A percentile compares a stretch with the other conserved stretches of the same genome.
These are phyloP conservation scores for Gerris buenoi DNA, from an alignment of 1,140 invertebrate species.

Conservation along the genomic window DNA sequence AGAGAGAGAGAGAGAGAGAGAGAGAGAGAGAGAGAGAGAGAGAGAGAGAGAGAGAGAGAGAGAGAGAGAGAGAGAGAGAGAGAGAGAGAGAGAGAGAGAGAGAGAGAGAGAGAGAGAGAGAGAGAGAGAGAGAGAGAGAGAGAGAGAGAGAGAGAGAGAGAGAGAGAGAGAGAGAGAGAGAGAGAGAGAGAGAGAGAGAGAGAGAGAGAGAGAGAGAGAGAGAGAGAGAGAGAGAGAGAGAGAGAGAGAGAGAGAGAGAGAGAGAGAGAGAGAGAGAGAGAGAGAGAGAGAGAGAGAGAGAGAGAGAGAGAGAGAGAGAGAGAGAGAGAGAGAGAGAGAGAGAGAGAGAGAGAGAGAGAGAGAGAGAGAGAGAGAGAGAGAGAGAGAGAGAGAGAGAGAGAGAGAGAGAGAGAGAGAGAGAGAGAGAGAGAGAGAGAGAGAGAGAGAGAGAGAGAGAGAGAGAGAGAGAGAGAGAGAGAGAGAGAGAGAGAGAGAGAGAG, in stretches of 20 bases:
- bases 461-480: no score
- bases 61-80: slow-evolving; percentile 5
- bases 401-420: no score
- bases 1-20: slow-evolving; percentile 2
- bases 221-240: slow-evolving; percentile 11
- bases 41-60: slow-evolving; percentile 9
- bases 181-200: background rate
- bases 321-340: slow-evolving; percentile 9
- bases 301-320: slow-evolving; percentile 4
- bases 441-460: no score
- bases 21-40: slow-evolving; percentile 11
- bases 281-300: slow-evolving; percentile 10
- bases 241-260: background rate
- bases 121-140: slow-evolving; percentile 4
- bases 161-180: slow-evolving; percentile 3
- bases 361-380: slow-evolving; percentile 4
- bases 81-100: slow-evolving; percentile 9
- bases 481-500: no score
- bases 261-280: slow-evolving; percentile 11
- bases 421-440: no score
- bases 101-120: slow-evolving; percentile 9
- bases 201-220: slow-evolving; percentile 7
- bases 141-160: slow-evolving; percentile 4
- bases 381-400: slow-evolving; percentile 7
- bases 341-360: slow-evolving; percentile 10